These are phyloP conservation scores for Homarus gammarus DNA, from an alignment of 2,888 invertebrate species.

Conservation along the genomic window DNA sequence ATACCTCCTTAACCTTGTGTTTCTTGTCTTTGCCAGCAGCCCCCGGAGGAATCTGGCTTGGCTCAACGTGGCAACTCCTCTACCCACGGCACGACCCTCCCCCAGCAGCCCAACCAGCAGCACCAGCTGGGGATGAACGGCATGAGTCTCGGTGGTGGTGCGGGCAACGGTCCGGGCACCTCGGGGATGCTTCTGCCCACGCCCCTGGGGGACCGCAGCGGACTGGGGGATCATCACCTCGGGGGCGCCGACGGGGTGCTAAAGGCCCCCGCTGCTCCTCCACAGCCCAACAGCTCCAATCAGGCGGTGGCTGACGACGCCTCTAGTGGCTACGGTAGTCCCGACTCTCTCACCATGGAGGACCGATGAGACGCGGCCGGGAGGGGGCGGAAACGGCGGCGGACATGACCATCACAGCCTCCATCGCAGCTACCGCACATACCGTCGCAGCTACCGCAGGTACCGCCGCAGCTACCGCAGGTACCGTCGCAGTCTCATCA, in stretches of 20 bases:
- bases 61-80: conserved; percentile 64
- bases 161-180: conserved; percentile 66
- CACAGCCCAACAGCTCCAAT: conserved; percentile 61
- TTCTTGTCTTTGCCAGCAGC: conserved; percentile 64
- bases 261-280: conserved; percentile 43
- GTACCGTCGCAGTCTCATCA: neutral
- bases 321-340: conserved; percentile 89
- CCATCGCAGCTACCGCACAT: conserved; percentile 53
- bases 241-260: conserved; percentile 24
- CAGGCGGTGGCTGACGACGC: conserved; percentile 83
- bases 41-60: conserved; percentile 74
- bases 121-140: conserved; percentile 61
- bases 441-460: conserved; percentile 21
- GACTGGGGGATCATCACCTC: conserved; percentile 45
- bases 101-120: conserved; percentile 50
- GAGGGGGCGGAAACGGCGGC: conserved; percentile 73
- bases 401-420: conserved; percentile 65
- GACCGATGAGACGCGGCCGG: conserved; percentile 77
- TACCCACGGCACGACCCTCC: conserved; percentile 40
- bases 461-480: neutral
- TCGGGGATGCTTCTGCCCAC: conserved; percentile 52
- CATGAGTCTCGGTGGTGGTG: conserved; percentile 46
- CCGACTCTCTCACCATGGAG: conserved; percentile 85
- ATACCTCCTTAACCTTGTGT: conserved; percentile 51
- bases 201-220: conserved; percentile 45